These are phyloP conservation scores for Chelmon rostratus DNA, from an alignment of 2,797 vertebrate species.

Conservation along the genomic window DNA sequence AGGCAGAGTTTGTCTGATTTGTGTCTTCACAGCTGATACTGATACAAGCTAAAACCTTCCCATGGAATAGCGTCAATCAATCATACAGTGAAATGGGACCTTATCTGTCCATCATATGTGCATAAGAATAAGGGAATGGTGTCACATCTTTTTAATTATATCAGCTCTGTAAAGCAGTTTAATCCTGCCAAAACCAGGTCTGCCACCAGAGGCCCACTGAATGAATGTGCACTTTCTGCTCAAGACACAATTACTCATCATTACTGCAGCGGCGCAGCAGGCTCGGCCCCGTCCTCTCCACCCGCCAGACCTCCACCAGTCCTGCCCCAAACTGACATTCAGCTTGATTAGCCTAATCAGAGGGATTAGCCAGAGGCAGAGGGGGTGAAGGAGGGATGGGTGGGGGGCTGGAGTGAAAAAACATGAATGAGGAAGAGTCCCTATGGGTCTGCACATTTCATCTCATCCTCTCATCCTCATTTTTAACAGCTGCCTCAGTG, in stretches of 20 bases:
- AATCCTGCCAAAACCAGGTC: slow-evolving; percentile 46
- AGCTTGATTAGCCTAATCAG: slow-evolving; percentile 81
- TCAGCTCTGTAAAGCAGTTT: slow-evolving; percentile 6
- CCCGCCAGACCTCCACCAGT: slow-evolving; percentile 56
- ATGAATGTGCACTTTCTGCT: slow-evolving; percentile 42
- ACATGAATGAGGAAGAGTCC: slow-evolving; percentile 52
- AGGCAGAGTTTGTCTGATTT: not conserved
- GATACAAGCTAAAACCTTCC: not conserved
- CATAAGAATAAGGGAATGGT: slow-evolving; percentile 12
- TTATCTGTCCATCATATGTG: slow-evolving; percentile 8
- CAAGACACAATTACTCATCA: slow-evolving; percentile 70
- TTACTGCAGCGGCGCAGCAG: slow-evolving; percentile 53
- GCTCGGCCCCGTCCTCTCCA: slow-evolving; percentile 45
- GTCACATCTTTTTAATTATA: slow-evolving; percentile 16
- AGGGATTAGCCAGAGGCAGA: slow-evolving; percentile 71
- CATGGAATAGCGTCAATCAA: slow-evolving; percentile 15
- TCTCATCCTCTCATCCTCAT: slow-evolving; percentile 54
- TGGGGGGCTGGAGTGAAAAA: slow-evolving; percentile 14
- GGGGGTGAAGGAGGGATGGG: slow-evolving; percentile 22
- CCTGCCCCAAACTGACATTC: slow-evolving; percentile 61
- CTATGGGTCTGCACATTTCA: slow-evolving; percentile 61
- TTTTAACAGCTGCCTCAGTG: slow-evolving; percentile 66
- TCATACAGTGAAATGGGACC: slow-evolving; percentile 4
- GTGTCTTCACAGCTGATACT: not conserved
- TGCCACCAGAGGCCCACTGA: slow-evolving; percentile 36